These are phyloP conservation scores for Thamnaconus septentrionalis DNA, from an alignment of 2,113 vertebrate species.

Conservation along the genomic window DNA sequence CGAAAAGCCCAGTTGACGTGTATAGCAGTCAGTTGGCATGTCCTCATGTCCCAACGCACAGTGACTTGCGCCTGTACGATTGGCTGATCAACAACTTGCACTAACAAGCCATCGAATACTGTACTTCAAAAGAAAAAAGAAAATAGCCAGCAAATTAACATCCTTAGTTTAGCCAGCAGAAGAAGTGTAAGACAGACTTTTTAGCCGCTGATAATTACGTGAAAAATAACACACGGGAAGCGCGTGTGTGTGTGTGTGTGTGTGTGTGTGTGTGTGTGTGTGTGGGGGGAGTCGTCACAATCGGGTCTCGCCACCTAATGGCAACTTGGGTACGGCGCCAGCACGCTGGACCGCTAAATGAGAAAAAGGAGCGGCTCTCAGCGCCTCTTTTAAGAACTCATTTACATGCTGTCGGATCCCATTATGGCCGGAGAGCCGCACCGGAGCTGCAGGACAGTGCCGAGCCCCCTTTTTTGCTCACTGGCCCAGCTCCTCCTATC, in stretches of 20 bases:
- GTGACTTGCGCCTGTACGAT: too few relatives aligned
- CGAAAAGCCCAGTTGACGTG: too few relatives aligned
- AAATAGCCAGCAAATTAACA: too few relatives aligned
- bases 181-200: not conserved
- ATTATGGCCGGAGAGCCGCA: slow-evolving; percentile 81
- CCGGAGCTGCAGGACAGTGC: slow-evolving; percentile 71
- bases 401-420: slow-evolving; percentile 96
- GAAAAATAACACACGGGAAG: too few relatives aligned
- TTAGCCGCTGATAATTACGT: too few relatives aligned
- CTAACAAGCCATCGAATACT: too few relatives aligned
- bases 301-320: slow-evolving; percentile 64
- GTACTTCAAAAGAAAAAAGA: too few relatives aligned
- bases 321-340: slow-evolving; percentile 55
- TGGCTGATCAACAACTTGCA: too few relatives aligned
- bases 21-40: too few relatives aligned
- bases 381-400: slow-evolving; percentile 90
- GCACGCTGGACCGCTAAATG: slow-evolving; percentile 91
- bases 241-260: too few relatives aligned
- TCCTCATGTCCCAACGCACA: too few relatives aligned
- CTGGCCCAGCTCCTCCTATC: slow-evolving; percentile 67
- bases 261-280: not conserved
- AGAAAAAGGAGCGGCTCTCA: slow-evolving; percentile 93
- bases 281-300: slow-evolving; percentile 76
- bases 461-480: slow-evolving; percentile 60
- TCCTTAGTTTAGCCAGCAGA: too few relatives aligned